These are phyloP conservation scores for Eupithecia insigniata DNA, from an alignment of 2,888 invertebrate genomes.

Conservation along the genomic window DNA sequence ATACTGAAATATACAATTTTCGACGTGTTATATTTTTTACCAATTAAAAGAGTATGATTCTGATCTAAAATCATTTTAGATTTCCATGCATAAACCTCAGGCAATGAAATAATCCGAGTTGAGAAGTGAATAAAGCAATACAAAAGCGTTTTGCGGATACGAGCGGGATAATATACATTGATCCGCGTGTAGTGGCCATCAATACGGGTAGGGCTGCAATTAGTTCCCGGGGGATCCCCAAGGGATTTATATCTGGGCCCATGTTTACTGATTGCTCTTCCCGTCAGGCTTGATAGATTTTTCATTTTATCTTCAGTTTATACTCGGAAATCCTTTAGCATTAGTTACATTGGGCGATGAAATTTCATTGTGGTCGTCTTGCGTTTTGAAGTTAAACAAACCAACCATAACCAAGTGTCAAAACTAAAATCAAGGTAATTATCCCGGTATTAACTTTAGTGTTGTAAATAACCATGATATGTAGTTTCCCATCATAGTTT, in stretches of 20 bases:
- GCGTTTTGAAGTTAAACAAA: not conserved
- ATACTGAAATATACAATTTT: no score
- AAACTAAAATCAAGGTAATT: no score
- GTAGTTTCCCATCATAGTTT: no score
- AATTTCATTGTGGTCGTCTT: not conserved
- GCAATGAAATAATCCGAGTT: conserved; percentile 44
- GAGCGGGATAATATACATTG: conserved; percentile 76
- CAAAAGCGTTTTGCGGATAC: conserved; percentile 64
- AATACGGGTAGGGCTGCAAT: conserved; percentile 79
- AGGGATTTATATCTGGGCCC: conserved; percentile 71
- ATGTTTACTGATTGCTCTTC: conserved; percentile 66
- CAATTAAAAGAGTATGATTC: no score
- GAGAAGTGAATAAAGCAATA: conserved; percentile 62
- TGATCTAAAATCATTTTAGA: not conserved
- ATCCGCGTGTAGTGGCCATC: conserved; percentile 75
- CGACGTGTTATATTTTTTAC: no score
- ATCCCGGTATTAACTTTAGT: no score
- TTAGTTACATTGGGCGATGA: not conserved
- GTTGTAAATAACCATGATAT: no score
- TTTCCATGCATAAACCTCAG: not conserved
- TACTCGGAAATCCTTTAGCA: not conserved
- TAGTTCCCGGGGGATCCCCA: conserved; percentile 70
- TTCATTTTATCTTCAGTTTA: conserved; percentile 18
- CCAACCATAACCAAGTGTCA: no score
- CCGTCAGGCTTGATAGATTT: conserved; percentile 35